Percentiles rank a stretch among this genome's conserved stretches.
phyloP scores from a whole-genome alignment of 2,797 vertebrate genomes.

The Knipowitschia caucasica region DNA sequence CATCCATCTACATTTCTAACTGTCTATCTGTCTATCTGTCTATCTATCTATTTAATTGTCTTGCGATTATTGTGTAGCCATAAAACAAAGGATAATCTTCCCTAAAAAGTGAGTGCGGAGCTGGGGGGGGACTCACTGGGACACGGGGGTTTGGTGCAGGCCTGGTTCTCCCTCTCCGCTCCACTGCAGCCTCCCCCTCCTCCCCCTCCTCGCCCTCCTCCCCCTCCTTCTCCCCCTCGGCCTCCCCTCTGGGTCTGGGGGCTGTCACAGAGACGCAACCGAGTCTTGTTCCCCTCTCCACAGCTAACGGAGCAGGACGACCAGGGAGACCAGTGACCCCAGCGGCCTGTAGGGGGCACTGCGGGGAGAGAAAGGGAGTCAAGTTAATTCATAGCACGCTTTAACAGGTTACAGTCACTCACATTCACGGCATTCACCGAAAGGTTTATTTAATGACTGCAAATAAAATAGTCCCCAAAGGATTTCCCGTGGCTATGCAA shows the following conservation, averaged over 20 bases:
- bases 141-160: conserved; percentile 64
- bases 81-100: too few species aligned
- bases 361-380: neutral
- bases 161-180: conserved; percentile 79
- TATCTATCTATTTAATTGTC: too few species aligned
- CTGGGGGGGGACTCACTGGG: conserved; percentile 69
- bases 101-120: too few species aligned
- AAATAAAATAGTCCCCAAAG: too few species aligned
- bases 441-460: too few species aligned
- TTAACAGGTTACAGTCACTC: too few species aligned
- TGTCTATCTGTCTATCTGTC: too few species aligned
- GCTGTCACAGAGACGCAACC: conserved; percentile 91
- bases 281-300: conserved; percentile 84
- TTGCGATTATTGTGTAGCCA: too few species aligned
- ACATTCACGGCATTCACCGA: too few species aligned
- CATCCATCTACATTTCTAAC: too few species aligned
- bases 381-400: too few species aligned
- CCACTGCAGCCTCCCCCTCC: conserved; percentile 85
- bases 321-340: conserved; percentile 98
- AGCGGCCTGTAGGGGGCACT: conserved; percentile 87
- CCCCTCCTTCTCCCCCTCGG: conserved; percentile 84
- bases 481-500: too few species aligned
- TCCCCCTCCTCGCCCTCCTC: conserved; percentile 81
- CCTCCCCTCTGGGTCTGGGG: conserved; percentile 87
- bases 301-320: conserved; percentile 93